Evolutionary conservation across 64 coral and sea anemone genomes (phyloP).

Genomic region (Stichodactyla mertensii): DNA sequence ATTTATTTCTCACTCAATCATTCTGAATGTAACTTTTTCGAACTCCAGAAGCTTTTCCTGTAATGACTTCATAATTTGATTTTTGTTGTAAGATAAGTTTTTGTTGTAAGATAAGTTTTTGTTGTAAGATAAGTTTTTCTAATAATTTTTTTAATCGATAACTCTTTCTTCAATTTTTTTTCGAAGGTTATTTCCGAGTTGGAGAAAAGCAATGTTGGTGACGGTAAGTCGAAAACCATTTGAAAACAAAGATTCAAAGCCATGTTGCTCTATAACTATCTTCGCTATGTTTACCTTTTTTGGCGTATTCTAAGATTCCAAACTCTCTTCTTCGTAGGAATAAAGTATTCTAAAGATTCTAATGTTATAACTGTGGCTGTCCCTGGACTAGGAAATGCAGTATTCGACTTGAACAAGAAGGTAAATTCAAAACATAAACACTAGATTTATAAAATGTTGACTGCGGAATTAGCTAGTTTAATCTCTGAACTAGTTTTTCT

Average conservation of each 20-base stretch:
- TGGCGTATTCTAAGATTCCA: not conserved
- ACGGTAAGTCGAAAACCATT: constrained; percentile 45
- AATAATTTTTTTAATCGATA: not conserved
- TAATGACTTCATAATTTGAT: too few species aligned
- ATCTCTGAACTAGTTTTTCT: not conserved
- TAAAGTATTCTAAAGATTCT: constrained; percentile 26
- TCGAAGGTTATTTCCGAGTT: constrained; percentile 71
- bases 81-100: too few species aligned
- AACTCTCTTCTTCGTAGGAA: not conserved
- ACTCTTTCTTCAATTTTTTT: not conserved
- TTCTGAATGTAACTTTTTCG: not conserved
- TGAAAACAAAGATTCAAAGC: too few species aligned
- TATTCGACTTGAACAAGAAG: constrained; percentile 86
- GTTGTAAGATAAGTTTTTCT: too few species aligned
- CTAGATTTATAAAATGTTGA: not conserved
- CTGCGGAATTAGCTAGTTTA: too few species aligned
- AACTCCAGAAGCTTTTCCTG: too few species aligned
- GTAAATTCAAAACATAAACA: constrained; percentile 9
- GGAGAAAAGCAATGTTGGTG: constrained; percentile 64
- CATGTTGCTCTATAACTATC: too few species aligned
- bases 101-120: too few species aligned
- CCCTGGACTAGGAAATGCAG: constrained; percentile 68
- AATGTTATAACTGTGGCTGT: constrained; percentile 64
- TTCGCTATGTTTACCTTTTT: not conserved
- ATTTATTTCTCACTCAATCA: too few species aligned